Base-by-base conservation (phyloP, 2,888 invertebrate genomes). In the Temnothorax ravouxi region DNA sequence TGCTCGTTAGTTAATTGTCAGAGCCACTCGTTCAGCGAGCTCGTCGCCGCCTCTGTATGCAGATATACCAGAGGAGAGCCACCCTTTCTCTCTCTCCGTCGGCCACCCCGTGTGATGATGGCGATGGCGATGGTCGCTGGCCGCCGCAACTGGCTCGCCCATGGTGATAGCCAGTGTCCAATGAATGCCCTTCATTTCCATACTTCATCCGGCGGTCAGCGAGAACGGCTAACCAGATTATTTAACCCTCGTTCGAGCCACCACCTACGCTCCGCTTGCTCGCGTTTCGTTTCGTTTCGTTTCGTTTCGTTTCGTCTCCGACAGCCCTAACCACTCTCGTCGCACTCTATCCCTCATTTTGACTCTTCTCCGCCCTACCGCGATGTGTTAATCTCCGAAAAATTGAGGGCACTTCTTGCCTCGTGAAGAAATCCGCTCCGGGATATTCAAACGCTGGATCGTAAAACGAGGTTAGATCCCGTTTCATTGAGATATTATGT, bases 161-260 rank as follows among this genome's bases (percentile, higher is more conserved):
- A 59, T 71, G 47, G 71, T 59, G 79, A 71, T 88, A 79, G 88
- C 89, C 89, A 61, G 88, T 92, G 92, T 92, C 91, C 93, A 91
- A 93, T 93, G 93, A 94, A 93, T 94, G 93, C 94, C 93, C 93
- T 93, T 94, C 93, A 94, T 94, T 94, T 94, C 93, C 94, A 94
- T 94, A 94, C 94, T 92, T 93, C 92, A 91, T 89, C 91, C 92
- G 90, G 85, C 90, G 92, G 92, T 92, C 93, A 93, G 91, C 85
- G 92, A 92, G 92, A 92, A 91, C 91, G 87, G 91, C 93, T 94
- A 94, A 94, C 93, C 92, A 92, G 93, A 94, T 94, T 94, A 94
- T 93, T 94, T 93, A 92, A 94, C 93, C 93, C 93, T 91, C 92
- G 88, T 91, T 90, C 89, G 89, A 86, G 85, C 86, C 85, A 75